Evolutionary conservation across 2,888 invertebrate genomes (phyloP).

Genomic region (Thera obeliscata): DNA sequence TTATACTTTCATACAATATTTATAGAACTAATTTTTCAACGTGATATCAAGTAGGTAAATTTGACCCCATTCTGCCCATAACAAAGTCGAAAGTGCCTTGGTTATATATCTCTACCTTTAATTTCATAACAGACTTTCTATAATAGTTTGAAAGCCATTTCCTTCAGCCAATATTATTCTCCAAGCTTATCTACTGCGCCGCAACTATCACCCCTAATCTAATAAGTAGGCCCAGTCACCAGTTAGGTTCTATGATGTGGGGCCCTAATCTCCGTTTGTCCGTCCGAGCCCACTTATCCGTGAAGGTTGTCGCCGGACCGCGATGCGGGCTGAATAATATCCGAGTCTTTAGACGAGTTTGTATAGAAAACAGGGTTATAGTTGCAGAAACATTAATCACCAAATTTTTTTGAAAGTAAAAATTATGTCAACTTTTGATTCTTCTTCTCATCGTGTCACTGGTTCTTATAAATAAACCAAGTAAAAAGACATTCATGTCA

Average conservation of each 20-base stretch:
- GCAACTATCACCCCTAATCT: conserved; percentile 28
- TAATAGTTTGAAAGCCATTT: conserved; percentile 13
- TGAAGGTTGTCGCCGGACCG: conserved; percentile 55
- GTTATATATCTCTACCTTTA: neutral
- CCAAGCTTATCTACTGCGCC: conserved; percentile 14
- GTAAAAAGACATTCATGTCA: no score
- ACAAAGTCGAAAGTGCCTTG: neutral
- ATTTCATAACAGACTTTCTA: neutral
- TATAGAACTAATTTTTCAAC: neutral
- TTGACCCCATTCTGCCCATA: neutral
- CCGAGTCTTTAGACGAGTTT: conserved; percentile 44
- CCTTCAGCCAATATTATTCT: conserved; percentile 10
- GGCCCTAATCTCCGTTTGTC: conserved; percentile 47
- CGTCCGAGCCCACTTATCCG: conserved; percentile 51
- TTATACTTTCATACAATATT: neutral
- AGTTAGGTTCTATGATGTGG: conserved; percentile 33
- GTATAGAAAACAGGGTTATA: conserved; percentile 14
- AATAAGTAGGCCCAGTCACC: conserved; percentile 36
- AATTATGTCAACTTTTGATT: no score
- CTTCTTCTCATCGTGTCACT: no score
- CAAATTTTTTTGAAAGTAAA: no score
- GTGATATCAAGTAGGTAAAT: neutral
- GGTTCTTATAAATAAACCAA: no score
- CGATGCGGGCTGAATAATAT: conserved; percentile 65
- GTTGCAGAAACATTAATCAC: no score